Conservation (phyloP, 1,140 invertebrate species). For the Diorhabda sublineata region DNA sequence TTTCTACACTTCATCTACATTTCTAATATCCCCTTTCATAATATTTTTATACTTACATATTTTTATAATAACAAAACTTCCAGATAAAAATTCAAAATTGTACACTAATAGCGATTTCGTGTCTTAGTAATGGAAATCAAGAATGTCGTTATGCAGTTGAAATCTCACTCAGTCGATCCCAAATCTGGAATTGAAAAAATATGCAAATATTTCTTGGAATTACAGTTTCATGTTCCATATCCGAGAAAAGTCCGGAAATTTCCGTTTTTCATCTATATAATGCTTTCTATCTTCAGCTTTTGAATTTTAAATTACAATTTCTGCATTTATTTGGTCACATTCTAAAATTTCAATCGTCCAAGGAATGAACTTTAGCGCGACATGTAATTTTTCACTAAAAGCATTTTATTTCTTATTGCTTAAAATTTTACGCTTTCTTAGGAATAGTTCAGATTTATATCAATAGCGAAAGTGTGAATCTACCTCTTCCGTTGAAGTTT, state of each 20-base stretch:
- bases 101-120: too few species aligned
- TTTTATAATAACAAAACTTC: too few species aligned
- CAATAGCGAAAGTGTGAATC: too few species aligned
- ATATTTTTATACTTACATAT: too few species aligned
- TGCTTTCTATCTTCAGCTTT: conserved; percentile 12
- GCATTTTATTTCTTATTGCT: too few species aligned
- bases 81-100: too few species aligned
- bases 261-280: conserved; percentile 1
- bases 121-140: background rate
- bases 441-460: too few species aligned
- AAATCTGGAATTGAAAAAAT: conserved; percentile 9
- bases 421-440: too few species aligned
- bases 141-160: background rate
- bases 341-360: background rate
- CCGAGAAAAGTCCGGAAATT: background rate
- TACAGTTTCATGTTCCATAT: conserved; percentile 5
- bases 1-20: too few species aligned
- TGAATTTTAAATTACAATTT: conserved; percentile 10
- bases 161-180: background rate
- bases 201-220: conserved; percentile 14
- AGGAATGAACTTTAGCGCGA: background rate
- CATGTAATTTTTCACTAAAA: background rate
- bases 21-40: too few species aligned
- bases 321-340: background rate
- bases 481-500: too few species aligned